Conservation (phyloP, 2,113 vertebrate species). For the Sceloporus tristichus region DNA sequence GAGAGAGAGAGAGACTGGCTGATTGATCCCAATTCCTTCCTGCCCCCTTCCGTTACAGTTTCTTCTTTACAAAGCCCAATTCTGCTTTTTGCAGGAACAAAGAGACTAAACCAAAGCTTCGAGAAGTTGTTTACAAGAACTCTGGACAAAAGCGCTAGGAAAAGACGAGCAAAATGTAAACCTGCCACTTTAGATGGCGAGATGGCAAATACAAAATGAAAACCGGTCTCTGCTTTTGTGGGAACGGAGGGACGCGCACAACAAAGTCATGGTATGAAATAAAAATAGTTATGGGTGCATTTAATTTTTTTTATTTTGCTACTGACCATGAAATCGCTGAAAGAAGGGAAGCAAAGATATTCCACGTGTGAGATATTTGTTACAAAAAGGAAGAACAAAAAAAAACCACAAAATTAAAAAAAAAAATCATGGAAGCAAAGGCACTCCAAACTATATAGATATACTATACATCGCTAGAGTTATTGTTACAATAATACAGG, state of each 20-base stretch:
- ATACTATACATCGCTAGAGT: slow-evolving; percentile 99
- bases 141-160: slow-evolving; percentile 20
- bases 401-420: slow-evolving; percentile 62
- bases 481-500: slow-evolving; percentile 99
- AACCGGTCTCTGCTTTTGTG: slow-evolving; percentile 50
- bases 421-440: slow-evolving; percentile 94
- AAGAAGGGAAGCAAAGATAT: slow-evolving; percentile 62
- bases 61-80: slow-evolving; percentile 24
- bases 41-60: background rate
- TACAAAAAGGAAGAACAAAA: slow-evolving; percentile 57
- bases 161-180: slow-evolving; percentile 58
- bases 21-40: background rate
- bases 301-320: slow-evolving; percentile 63
- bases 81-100: slow-evolving; percentile 30
- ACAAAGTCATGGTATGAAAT: slow-evolving; percentile 60
- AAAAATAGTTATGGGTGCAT: slow-evolving; percentile 40
- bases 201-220: slow-evolving; percentile 46
- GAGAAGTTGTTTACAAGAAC: slow-evolving; percentile 40
- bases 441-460: slow-evolving; percentile 99
- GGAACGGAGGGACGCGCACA: slow-evolving; percentile 49
- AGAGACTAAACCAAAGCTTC: slow-evolving; percentile 37
- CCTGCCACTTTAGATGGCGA: slow-evolving; percentile 27
- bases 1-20: background rate
- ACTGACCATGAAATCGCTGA: slow-evolving; percentile 63
- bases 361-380: slow-evolving; percentile 48